Conservation (phyloP, 1,140 invertebrate species). For the Bombus superbus region DNA sequence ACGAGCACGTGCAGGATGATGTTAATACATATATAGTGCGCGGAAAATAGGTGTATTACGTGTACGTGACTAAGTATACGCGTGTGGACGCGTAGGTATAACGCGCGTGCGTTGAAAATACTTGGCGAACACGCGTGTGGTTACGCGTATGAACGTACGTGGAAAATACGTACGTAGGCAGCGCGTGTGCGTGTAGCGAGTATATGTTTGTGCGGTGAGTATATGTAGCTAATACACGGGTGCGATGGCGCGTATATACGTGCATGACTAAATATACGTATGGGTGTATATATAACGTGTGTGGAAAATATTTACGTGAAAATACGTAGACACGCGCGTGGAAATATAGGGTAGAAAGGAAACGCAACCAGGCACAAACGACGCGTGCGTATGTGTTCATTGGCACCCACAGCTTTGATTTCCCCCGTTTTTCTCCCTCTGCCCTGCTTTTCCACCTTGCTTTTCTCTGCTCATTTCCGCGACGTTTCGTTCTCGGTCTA, state of each 20-base stretch:
- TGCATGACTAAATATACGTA: too few relatives aligned
- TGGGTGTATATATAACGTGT: too few relatives aligned
- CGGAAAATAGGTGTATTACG: too few relatives aligned
- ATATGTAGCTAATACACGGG: background rate
- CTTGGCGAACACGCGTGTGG: background rate
- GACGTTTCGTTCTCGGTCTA: background rate
- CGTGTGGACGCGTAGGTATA: background rate
- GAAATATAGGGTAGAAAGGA: background rate
- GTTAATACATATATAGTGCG: too few relatives aligned
- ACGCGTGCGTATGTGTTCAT: background rate
- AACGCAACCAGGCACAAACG: background rate
- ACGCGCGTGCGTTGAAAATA: too few relatives aligned
- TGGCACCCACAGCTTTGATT: background rate
- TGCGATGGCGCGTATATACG: background rate
- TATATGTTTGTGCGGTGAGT: background rate
- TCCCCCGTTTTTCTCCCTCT: background rate
- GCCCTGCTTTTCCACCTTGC: background rate
- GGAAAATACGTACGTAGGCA: background rate
- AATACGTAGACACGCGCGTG: too few relatives aligned
- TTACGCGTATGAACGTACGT: background rate
- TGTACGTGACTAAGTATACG: background rate
- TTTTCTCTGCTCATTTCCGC: background rate
- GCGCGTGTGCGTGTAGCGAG: background rate
- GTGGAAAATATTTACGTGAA: too few relatives aligned
- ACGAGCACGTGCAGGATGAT: too few relatives aligned